Evolutionary conservation across 2,113 vertebrate genomes (phyloP), one percentile per base, ranked within the genome.

Genomic region (Silurus asotus): DNA sequence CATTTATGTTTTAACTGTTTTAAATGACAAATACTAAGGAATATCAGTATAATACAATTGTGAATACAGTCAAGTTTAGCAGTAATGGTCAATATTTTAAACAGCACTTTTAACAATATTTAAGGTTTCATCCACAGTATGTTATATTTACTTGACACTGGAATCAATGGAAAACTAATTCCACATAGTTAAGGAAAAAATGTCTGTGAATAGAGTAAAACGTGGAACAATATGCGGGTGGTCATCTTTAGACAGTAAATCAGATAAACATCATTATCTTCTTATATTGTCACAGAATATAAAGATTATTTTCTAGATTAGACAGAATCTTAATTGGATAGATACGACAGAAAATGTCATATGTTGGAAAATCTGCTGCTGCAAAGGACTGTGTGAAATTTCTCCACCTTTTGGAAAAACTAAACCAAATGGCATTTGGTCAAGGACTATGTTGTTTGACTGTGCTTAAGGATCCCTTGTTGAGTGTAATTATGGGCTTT

Each of bases 241-340:
- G 25, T 64, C 80, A 77, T 14, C 69, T 48, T 8, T 81, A 48
- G 25, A 45, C 69, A 17, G 69, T 64, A 78, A 88, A 72, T 86
- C 80, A 82, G 58, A 7, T 8, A n/a, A 53, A 79, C 11, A 49
- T 84, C 55, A 85, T 82, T 85, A 81, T 58, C 58, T 72, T 77
- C 72, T 28, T 15, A 23, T 59, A n/a, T 51, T 82, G 67, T 82
- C 65, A 58, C 49, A 64, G 61, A 28, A 56, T 37, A 25, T 67
- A 28, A 59, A 20, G 15, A 45, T 59, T 48, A 48, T 59, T 78
- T 88, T 78, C 58, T 20, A 69, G 51, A 64, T 28, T 23, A 13
- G 65, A 49, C 70, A 25, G 72, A 65, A 37, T 37, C 37, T 37
- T 37, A 37, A 37, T 37, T 37, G 2, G 37, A 37, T 37, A 37